Evolutionary conservation across 2,113 vertebrate genomes (phyloP).

Genomic region (Zingel zingel): DNA sequence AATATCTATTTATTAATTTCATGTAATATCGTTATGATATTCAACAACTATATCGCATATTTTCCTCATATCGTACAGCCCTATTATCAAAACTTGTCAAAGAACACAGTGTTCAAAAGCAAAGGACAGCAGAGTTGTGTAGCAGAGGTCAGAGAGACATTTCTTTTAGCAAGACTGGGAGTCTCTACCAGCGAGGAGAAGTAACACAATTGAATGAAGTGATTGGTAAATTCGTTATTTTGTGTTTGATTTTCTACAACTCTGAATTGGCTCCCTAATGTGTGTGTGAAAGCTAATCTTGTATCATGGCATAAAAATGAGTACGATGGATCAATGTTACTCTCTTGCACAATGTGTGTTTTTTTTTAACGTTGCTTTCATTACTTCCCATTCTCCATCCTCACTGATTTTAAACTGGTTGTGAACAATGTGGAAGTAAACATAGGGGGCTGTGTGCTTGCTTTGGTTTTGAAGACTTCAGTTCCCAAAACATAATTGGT

Average conservation of each 20-base stretch:
- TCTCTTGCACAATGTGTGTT: neutral
- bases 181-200: neutral
- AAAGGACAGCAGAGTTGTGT: neutral
- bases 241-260: neutral
- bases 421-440: neutral
- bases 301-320: neutral
- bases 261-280: neutral
- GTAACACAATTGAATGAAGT: neutral
- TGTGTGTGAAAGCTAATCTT: neutral
- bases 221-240: neutral
- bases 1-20: no score
- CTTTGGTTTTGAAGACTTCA: neutral
- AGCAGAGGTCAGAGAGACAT: neutral
- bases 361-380: constrained; percentile 21
- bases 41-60: no score
- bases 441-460: neutral
- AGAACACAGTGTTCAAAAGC: neutral
- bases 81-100: neutral
- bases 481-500: neutral
- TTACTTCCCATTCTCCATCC: constrained; percentile 2
- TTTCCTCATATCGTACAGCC: no score
- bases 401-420: neutral
- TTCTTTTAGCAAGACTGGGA: neutral
- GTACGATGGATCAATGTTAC: neutral
- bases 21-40: no score